phyloP scores from a whole-genome alignment of 2,797 vertebrate genomes.

The Alosa sapidissima region DNA sequence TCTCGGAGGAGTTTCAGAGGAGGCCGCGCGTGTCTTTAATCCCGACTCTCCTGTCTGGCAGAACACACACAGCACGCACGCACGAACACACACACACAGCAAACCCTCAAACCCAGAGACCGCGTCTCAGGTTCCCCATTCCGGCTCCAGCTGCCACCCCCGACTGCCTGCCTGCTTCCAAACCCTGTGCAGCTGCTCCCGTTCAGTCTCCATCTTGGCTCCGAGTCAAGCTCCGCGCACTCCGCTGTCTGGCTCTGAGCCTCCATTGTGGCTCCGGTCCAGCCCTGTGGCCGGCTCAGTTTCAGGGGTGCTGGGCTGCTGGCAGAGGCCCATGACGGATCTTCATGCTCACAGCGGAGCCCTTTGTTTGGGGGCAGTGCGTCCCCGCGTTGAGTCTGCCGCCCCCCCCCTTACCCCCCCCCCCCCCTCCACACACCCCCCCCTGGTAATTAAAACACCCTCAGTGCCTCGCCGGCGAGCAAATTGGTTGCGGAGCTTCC shows the following conservation, averaged over 20 bases:
- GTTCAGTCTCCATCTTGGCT: conserved; percentile 70
- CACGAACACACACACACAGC: conserved; percentile 26
- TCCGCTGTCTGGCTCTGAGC: conserved; percentile 50
- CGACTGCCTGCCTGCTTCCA: conserved; percentile 72
- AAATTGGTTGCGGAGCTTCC: conserved; percentile 71
- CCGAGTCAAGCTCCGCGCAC: conserved; percentile 58
- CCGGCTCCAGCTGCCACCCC: conserved; percentile 70
- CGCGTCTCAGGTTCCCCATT: conserved; percentile 69
- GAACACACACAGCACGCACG: conserved; percentile 56
- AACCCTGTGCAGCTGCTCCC: conserved; percentile 59
- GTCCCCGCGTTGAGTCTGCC: conserved; percentile 67
- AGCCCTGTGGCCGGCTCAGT: conserved; percentile 60
- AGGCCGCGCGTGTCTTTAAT: not conserved
- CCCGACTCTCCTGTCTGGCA: conserved; percentile 47
- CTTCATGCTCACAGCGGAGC: conserved; percentile 53
- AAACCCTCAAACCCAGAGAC: conserved; percentile 46
- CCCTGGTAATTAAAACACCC: conserved; percentile 79
- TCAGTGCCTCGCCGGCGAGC: conserved; percentile 74
- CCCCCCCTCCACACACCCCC: conserved; percentile 37
- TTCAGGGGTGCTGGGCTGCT: conserved; percentile 76
- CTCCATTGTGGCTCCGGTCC: conserved; percentile 71
- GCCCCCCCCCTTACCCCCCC: not conserved
- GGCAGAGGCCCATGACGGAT: conserved; percentile 67
- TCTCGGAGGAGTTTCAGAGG: conserved; percentile 10
- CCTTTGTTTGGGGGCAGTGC: conserved; percentile 77